A percentile compares a stretch with the other conserved stretches of the same genome.
Evolutionary conservation across 2,113 vertebrate species (phyloP).

Genomic region (Pan paniscus): DNA sequence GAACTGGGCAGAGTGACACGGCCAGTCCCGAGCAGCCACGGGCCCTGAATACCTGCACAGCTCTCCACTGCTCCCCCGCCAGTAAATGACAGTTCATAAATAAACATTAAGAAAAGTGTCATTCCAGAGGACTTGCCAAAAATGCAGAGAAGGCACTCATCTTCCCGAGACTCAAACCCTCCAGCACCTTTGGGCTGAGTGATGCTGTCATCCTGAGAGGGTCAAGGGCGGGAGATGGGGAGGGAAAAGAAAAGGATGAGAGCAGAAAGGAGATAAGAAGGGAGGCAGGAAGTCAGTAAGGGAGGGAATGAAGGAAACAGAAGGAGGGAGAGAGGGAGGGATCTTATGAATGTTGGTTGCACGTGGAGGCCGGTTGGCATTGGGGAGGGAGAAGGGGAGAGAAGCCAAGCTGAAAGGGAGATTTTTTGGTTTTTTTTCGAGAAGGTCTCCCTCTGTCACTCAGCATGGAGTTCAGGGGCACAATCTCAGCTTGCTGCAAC

Average conservation of each 20-base stretch:
- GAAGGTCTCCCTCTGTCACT: no score
- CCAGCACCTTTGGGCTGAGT: background rate
- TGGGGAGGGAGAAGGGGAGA: background rate
- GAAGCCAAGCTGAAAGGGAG: background rate
- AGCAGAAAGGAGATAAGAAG: background rate
- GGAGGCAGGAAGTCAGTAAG: background rate
- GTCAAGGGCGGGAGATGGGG: background rate
- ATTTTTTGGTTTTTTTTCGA: background rate
- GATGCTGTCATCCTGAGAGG: background rate
- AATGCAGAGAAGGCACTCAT: no score
- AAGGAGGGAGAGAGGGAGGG: background rate
- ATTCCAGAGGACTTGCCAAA: background rate
- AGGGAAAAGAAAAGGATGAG: background rate
- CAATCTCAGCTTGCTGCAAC: no score
- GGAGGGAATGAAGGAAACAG: no score
- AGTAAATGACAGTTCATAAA: background rate
- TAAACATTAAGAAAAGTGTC: background rate
- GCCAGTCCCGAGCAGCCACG: rapidly evolving
- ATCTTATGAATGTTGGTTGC: background rate
- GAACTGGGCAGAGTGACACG: rapidly evolving
- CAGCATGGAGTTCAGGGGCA: no score
- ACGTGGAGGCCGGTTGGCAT: background rate
- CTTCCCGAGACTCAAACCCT: no score
- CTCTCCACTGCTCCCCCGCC: background rate
- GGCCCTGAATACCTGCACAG: background rate